Base-by-base conservation (phyloP, 2,888 invertebrate species). In the Alsophila aescularia region DNA sequence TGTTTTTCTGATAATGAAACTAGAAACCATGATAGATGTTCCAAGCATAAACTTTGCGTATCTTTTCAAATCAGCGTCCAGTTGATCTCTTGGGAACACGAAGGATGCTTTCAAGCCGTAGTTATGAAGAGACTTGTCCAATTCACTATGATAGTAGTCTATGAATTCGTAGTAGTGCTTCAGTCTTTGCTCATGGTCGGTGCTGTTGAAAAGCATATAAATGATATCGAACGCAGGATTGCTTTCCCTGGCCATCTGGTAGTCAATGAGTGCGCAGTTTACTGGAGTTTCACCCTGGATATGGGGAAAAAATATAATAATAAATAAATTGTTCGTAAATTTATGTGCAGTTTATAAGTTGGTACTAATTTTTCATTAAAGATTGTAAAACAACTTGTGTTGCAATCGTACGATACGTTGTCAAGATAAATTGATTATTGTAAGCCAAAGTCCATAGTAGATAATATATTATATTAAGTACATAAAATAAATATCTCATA, bases 171-270 rank as follows among this genome's bases (percentile, higher is more conserved):
- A 49, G 32, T 60, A 80, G 24, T 73, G 48, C 15, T 69, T 57
- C 0, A 52, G 16, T 41, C 80, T 73, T 0, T 67, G 67, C n/a
- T 68, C 65, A 14, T 81, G 62, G 48, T 73, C 69, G 0, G 76
- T 77, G 52, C 79, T 76, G 53, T 69, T 77, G 49, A 79, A 77
- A 9, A 81, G 61, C 60, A 79, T 58, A 54, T 73, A 78, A 2
- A 75, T 58, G 0, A 81, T 21, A 18, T 81, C 81, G 4, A 48
- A 47, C 0, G 55, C 75, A 2, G 79, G 80, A 18, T 51, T 75
- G 4, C 59, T 57, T 50, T 68, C 69, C 36, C 53, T 73, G 0
- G 74, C 62, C 9, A 72, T 1, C 56, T 81, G 81, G 48, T 78
- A 81, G 58, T 81, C 81, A 2, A 81, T 73, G 61, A 81, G 64